Conservation (phyloP, 1,140 invertebrate genomes). For the Diachasma alloeum region DNA sequence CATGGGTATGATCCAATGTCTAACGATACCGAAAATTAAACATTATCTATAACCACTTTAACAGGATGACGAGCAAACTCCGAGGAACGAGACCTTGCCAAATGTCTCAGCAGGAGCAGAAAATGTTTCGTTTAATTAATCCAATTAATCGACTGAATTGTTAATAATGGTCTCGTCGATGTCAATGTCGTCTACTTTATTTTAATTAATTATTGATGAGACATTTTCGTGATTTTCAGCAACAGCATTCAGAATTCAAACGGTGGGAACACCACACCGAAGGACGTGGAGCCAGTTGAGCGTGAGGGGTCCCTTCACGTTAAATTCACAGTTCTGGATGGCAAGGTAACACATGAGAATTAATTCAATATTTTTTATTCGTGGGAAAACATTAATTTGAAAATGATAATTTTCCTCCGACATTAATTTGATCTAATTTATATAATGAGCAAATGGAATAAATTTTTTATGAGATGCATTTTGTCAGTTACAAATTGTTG, state of each 20-base stretch:
- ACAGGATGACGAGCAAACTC: background rate
- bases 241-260: conserved; percentile 48
- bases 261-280: conserved; percentile 54
- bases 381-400: background rate
- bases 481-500: too few relatives aligned
- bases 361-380: conserved; percentile 7
- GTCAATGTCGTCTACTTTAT: background rate
- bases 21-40: background rate
- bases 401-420: too few relatives aligned
- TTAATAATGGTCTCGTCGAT: background rate
- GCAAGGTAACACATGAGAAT: conserved; percentile 70
- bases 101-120: background rate
- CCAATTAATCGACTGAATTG: background rate
- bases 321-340: conserved; percentile 82
- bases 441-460: too few relatives aligned
- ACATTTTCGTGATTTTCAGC: conserved; percentile 34
- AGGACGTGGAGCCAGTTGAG: conserved; percentile 60
- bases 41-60: background rate
- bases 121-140: background rate
- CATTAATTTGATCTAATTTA: too few relatives aligned
- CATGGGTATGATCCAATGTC: background rate
- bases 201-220: background rate
- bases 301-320: conserved; percentile 79
- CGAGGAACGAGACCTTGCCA: background rate
- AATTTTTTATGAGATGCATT: too few relatives aligned